These are phyloP conservation scores for Archegozetes longisetosus DNA, from an alignment of 1,140 invertebrate genomes.

Conservation along the genomic window DNA sequence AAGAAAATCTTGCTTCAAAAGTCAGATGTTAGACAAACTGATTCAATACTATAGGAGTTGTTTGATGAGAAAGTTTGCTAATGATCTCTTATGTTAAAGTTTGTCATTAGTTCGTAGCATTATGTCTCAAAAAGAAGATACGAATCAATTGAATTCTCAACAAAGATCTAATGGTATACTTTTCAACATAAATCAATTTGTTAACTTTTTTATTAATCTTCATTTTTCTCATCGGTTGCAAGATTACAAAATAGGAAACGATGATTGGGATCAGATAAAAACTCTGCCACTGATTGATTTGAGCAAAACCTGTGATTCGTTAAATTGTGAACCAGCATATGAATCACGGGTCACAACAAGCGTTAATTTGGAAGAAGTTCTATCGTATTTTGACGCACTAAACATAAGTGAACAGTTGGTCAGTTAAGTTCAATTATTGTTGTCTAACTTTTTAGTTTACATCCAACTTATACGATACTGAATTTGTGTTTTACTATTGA, in stretches of 20 bases:
- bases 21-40: no score
- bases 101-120: no score
- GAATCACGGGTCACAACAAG: not conserved
- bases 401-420: not conserved
- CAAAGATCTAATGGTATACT: not conserved
- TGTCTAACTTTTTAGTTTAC: no score
- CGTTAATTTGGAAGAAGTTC: not conserved
- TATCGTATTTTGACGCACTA: not conserved
- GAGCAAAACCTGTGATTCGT: not conserved
- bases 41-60: no score
- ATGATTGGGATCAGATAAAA: conserved; percentile 9
- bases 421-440: not conserved
- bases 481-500: not conserved
- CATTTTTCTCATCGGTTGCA: not conserved
- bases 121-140: no score
- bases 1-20: no score
- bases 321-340: not conserved
- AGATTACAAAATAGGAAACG: not conserved
- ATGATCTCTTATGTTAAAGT: no score
- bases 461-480: no score
- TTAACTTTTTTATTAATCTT: not conserved
- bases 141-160: no score
- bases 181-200: not conserved
- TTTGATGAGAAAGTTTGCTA: no score
- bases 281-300: conserved; percentile 7